Conservation (phyloP, 2,797 vertebrate genomes). For the Yasuhikotakia modesta region DNA sequence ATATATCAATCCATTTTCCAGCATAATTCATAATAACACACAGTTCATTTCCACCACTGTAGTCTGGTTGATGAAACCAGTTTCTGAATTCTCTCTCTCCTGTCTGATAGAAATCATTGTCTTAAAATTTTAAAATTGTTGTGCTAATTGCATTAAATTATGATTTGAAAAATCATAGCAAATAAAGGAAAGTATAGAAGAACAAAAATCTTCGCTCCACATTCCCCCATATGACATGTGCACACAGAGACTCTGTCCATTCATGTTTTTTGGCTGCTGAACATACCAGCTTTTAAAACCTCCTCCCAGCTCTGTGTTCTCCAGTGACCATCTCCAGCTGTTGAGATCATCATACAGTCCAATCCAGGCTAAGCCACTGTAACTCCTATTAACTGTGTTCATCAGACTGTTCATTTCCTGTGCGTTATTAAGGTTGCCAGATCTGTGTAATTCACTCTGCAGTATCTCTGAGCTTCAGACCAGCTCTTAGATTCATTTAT, state of each 20-base stretch:
- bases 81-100: constrained; percentile 48
- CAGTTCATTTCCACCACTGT: rapidly evolving
- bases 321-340: constrained; percentile 60
- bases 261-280: neutral
- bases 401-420: constrained; percentile 36
- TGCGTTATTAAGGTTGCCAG: constrained; percentile 45
- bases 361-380: constrained; percentile 49
- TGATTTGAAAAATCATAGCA: constrained; percentile 53
- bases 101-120: constrained; percentile 36
- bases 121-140: too few relatives aligned
- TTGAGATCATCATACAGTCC: constrained; percentile 54
- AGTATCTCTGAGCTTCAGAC: constrained; percentile 49
- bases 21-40: constrained; percentile 4
- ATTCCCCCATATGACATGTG: neutral
- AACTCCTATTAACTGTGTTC: constrained; percentile 3
- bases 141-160: too few relatives aligned
- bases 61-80: constrained; percentile 20
- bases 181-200: rapidly evolving
- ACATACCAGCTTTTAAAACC: constrained; percentile 43
- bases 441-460: constrained; percentile 42
- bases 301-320: neutral
- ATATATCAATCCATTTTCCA: constrained; percentile 1
- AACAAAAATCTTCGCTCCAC: neutral
- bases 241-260: neutral
- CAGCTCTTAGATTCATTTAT: constrained; percentile 51